Evolutionary conservation across 2,113 vertebrate species (phyloP).

Genomic region (Alethe diademata): DNA sequence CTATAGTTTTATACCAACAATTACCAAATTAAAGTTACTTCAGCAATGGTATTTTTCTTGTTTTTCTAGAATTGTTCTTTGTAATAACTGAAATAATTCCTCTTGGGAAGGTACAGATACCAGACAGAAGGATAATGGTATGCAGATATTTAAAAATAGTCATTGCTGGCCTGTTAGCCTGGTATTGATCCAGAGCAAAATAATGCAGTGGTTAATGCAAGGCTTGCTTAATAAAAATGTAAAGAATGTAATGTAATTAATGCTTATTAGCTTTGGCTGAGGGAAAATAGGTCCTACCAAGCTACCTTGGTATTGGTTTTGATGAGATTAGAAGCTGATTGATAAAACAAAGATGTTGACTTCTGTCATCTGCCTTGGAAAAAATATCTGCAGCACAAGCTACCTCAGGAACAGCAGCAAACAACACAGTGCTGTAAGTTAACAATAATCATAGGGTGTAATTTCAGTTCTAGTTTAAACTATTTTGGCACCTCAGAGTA

Average conservation of each 20-base stretch:
- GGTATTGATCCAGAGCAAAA: conserved; percentile 24
- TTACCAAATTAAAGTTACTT: neutral
- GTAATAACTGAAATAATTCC: neutral
- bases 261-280: neutral
- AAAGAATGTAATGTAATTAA: conserved; percentile 18
- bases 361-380: neutral
- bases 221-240: conserved; percentile 1
- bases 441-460: neutral
- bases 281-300: neutral
- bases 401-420: neutral
- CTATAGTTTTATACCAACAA: conserved; percentile 21
- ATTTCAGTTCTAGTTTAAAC: neutral
- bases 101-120: neutral
- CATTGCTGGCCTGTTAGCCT: conserved; percentile 3
- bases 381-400: neutral
- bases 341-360: neutral
- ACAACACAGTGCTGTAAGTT: neutral
- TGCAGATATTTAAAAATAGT: neutral
- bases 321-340: conserved; percentile 1
- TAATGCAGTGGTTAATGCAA: neutral
- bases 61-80: neutral
- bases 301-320: neutral
- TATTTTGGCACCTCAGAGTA: neutral
- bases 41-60: neutral
- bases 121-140: neutral